Evolutionary conservation across 2,797 vertebrate species (phyloP).

Genomic region (Microctenopoma steveboyesi): DNA sequence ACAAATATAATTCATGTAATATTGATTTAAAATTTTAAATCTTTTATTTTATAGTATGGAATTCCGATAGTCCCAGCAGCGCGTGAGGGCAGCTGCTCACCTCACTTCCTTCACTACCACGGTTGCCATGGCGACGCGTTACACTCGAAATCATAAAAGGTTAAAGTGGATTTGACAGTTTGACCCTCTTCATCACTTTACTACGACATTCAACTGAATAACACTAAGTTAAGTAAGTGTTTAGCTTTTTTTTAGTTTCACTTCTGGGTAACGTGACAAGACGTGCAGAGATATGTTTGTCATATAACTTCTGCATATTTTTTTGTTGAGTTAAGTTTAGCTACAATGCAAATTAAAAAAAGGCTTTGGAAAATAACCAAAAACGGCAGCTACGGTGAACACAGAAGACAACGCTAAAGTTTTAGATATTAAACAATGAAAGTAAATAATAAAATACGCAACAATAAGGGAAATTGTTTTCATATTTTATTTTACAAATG

Average conservation of each 20-base stretch:
- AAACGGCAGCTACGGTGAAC: neutral
- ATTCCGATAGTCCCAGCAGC: neutral
- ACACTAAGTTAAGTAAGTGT: neutral
- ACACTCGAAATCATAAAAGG: slow-evolving; percentile 7
- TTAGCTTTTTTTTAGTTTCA: rapidly evolving
- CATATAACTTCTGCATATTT: neutral
- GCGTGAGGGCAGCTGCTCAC: neutral
- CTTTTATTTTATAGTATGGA: neutral
- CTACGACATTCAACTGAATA: neutral
- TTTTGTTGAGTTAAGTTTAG: neutral
- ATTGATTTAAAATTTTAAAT: too few relatives aligned
- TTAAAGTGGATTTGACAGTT: slow-evolving; percentile 4
- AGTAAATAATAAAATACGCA: too few relatives aligned
- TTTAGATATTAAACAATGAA: too few relatives aligned
- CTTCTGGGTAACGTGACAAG: neutral
- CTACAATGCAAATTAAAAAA: neutral
- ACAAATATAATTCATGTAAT: too few relatives aligned
- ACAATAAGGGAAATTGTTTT: too few relatives aligned
- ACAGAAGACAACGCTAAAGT: too few relatives aligned
- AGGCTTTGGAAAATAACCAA: neutral
- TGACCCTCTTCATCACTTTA: neutral
- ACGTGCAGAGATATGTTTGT: neutral
- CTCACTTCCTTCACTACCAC: neutral
- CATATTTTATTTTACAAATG: too few relatives aligned
- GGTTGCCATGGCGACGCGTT: slow-evolving; percentile 66